A percentile compares a stretch with the other conserved stretches of the same genome.
These are phyloP conservation scores for Pterocles burchelli DNA, from an alignment of 2,113 vertebrate species.

Conservation along the genomic window DNA sequence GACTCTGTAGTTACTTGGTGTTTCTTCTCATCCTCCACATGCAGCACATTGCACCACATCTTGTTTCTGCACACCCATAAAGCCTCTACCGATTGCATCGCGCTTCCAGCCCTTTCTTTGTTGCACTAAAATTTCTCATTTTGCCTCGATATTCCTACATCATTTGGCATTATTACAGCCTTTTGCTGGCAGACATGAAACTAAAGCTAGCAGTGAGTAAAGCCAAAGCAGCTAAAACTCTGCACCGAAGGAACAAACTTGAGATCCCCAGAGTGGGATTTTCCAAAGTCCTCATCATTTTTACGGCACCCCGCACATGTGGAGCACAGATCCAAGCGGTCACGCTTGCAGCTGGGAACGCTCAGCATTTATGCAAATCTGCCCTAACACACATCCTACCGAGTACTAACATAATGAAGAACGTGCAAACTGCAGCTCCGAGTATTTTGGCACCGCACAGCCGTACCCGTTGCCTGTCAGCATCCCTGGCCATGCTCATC, in stretches of 20 bases:
- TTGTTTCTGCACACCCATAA: neutral
- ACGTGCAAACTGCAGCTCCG: neutral
- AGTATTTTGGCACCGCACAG: neutral
- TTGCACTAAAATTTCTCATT: neutral
- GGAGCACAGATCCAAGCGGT: neutral
- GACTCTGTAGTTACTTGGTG: neutral
- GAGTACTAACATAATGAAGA: neutral
- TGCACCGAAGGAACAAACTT: neutral
- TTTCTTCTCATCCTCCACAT: neutral
- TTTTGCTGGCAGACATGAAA: neutral
- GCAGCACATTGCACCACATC: neutral
- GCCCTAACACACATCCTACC: neutral
- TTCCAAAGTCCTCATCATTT: neutral
- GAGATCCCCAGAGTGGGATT: neutral
- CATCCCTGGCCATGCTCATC: neutral
- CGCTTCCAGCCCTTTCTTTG: neutral
- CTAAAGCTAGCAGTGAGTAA: neutral
- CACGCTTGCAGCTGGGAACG: neutral
- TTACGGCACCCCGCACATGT: neutral
- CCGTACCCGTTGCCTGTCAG: neutral
- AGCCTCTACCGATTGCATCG: neutral
- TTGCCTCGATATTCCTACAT: neutral
- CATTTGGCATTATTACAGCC: neutral
- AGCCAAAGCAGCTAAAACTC: neutral
- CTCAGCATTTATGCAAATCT: neutral